Percentiles rank a stretch among this genome's conserved stretches.
phyloP scores from a whole-genome alignment of 2,113 vertebrate species.

The Sebastes schlegelii region DNA sequence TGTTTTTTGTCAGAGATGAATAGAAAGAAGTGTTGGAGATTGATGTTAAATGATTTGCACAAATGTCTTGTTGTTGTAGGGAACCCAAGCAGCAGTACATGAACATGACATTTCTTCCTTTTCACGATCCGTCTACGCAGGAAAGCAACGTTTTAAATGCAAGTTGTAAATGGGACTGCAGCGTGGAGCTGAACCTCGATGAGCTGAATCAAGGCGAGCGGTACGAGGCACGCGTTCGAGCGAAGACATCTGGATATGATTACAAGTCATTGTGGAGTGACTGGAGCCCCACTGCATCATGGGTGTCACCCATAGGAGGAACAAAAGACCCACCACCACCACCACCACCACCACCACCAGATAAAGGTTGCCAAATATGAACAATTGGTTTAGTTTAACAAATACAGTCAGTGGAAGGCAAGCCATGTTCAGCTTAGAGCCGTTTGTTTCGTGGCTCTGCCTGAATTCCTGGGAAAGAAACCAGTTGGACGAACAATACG shows the following conservation, averaged over 20 bases:
- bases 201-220: not conserved
- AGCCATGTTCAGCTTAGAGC: too few relatives aligned
- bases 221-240: constrained; percentile 53
- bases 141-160: rapidly evolving
- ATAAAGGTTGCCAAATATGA: constrained; percentile 1
- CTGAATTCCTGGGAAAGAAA: too few relatives aligned
- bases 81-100: not conserved
- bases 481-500: too few relatives aligned
- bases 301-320: constrained; percentile 44
- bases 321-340: not conserved
- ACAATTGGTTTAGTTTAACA: not conserved
- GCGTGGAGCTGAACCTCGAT: not conserved
- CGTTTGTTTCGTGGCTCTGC: too few relatives aligned
- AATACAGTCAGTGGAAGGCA: too few relatives aligned
- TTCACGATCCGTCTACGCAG: constrained; percentile 11
- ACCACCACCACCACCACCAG: not conserved
- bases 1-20: not conserved
- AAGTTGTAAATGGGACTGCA: rapidly evolving
- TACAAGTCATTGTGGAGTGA: constrained; percentile 60
- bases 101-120: not conserved
- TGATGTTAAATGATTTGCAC: not conserved
- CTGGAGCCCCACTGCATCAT: constrained; percentile 67
- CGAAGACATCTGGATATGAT: not conserved
- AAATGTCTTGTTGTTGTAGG: not conserved
- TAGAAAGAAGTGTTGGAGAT: not conserved